A percentile compares a stretch with the other conserved stretches of the same genome.
phyloP scores from a whole-genome alignment of 2,113 vertebrate species.

The Scortum barcoo region DNA sequence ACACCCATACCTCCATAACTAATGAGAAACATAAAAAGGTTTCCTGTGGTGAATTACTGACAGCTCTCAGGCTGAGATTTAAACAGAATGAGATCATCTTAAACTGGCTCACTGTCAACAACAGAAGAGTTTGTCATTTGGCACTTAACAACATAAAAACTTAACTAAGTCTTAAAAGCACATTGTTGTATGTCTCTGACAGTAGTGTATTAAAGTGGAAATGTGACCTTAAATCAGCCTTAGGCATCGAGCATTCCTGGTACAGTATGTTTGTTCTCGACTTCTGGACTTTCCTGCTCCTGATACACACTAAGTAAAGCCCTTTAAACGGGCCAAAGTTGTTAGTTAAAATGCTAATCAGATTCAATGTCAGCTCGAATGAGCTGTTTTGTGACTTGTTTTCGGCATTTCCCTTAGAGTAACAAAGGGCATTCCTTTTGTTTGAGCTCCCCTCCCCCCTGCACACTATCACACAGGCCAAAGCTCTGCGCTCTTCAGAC shows the following conservation, averaged over 20 bases:
- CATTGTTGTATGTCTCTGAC: background rate
- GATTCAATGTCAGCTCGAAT: constrained; percentile 45
- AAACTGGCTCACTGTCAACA: constrained; percentile 1
- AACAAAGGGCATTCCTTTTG: constrained; percentile 77
- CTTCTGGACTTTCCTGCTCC: constrained; percentile 9
- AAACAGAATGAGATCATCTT: background rate
- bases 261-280: constrained; percentile 5
- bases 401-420: constrained; percentile 67
- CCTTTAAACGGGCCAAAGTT: constrained; percentile 6
- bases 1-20: no score
- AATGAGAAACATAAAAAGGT: no score
- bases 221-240: background rate
- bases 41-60: no score
- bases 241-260: background rate
- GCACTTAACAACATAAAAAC: background rate
- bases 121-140: background rate
- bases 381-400: constrained; percentile 49
- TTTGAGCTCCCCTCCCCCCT: constrained; percentile 60
- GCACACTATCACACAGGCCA: constrained; percentile 54
- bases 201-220: background rate
- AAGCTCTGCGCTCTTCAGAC: constrained; percentile 65
- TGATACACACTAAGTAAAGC: background rate
- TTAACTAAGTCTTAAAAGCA: background rate
- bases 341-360: constrained; percentile 47
- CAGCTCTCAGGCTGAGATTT: no score